A percentile compares a stretch with the other conserved stretches of the same genome.
phyloP scores from a whole-genome alignment of 2,113 vertebrate species.

The Pituophis catenifer region DNA sequence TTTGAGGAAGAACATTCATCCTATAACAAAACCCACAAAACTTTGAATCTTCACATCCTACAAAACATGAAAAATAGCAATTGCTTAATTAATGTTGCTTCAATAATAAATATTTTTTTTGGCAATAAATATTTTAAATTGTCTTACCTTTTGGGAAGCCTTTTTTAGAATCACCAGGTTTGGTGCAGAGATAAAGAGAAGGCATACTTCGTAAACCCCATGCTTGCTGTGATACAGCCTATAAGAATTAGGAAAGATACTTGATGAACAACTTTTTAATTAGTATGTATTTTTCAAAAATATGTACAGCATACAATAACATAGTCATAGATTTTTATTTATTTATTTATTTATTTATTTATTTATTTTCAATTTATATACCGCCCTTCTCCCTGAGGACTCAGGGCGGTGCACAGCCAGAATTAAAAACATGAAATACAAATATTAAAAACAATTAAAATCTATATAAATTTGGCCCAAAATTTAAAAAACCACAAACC shows the following conservation, averaged over 20 bases:
- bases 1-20: background rate
- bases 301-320: background rate
- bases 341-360: too few species aligned
- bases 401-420: too few species aligned
- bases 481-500: too few species aligned
- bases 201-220: conserved; percentile 52
- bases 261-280: background rate
- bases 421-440: too few species aligned
- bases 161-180: conserved; percentile 58
- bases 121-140: background rate
- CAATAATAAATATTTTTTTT: background rate
- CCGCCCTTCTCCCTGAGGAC: too few species aligned
- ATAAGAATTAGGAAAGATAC: conserved; percentile 9
- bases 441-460: too few species aligned
- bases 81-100: background rate
- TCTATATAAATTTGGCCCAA: too few species aligned
- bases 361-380: too few species aligned
- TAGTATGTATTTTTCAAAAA: background rate
- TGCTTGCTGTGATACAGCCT: conserved; percentile 66
- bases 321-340: background rate
- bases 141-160: conserved; percentile 62
- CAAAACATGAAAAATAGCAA: background rate
- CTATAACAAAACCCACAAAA: background rate
- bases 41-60: background rate
- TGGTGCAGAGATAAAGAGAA: conserved; percentile 63